Conservation (phyloP, 2,888 invertebrate species). For the Sarcophaga subvicina region DNA sequence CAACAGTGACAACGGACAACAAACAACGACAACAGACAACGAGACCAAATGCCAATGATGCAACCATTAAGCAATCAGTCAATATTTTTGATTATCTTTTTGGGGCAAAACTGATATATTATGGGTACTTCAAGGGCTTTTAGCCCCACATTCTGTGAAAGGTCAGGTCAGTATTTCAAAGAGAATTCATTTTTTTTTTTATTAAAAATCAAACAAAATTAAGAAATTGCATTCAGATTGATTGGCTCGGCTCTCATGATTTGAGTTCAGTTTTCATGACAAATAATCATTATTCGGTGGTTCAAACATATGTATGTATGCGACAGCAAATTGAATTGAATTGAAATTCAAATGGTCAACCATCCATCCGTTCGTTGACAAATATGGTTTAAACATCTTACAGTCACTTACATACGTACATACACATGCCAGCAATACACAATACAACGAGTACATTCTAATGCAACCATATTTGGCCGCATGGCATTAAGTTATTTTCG, state of each 20-base stretch:
- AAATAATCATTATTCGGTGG: too few species aligned
- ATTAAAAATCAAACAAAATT: too few species aligned
- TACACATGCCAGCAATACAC: not conserved
- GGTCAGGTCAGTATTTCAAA: too few species aligned
- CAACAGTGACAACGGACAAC: not conserved
- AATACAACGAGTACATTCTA: constrained; percentile 40
- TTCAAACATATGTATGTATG: too few species aligned
- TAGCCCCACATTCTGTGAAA: too few species aligned
- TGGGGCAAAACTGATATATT: not conserved
- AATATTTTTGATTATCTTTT: not conserved
- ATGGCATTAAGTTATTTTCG: constrained; percentile 57
- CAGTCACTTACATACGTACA: not conserved
- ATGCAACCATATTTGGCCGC: constrained; percentile 54
- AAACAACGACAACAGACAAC: not conserved
- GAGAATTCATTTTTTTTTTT: too few species aligned
- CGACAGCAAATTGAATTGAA: not conserved
- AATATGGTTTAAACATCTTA: constrained; percentile 25
- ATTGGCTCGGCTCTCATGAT: too few species aligned
- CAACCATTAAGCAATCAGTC: not conserved
- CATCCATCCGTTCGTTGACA: constrained; percentile 41
- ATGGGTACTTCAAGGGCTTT: not conserved
- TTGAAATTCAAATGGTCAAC: not conserved
- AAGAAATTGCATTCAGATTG: too few species aligned
- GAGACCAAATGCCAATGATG: not conserved
- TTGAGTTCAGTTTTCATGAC: too few species aligned